A percentile compares a stretch with the other conserved stretches of the same genome.
Conservation (phyloP, 2,888 invertebrate species). For the Prosapia bicincta region DNA sequence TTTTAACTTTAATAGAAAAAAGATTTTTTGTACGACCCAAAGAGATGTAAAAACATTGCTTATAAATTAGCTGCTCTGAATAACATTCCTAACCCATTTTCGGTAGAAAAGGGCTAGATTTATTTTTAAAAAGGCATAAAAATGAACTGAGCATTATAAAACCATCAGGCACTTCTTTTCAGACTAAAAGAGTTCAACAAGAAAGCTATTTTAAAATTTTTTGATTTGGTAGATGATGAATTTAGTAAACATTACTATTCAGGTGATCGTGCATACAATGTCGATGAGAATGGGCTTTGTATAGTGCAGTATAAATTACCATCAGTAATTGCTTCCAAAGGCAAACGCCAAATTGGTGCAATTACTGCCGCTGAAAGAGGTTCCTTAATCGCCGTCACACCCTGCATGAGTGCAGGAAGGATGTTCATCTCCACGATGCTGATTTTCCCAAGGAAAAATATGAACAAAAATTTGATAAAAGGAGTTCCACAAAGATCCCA, state of each 20-base stretch:
- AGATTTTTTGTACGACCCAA: conserved; percentile 25
- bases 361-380: background rate
- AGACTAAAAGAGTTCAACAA: background rate
- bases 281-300: background rate
- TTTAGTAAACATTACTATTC: conserved; percentile 33
- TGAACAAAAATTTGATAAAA: background rate
- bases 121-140: background rate
- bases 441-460: background rate
- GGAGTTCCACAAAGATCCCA: background rate
- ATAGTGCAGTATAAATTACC: conserved; percentile 29
- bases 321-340: background rate
- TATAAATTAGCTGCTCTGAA: conserved; percentile 27
- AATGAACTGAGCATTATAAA: background rate
- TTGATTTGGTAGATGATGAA: background rate
- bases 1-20: too few relatives aligned
- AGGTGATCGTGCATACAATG: background rate
- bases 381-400: background rate
- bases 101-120: conserved; percentile 25
- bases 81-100: conserved; percentile 32
- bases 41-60: conserved; percentile 31
- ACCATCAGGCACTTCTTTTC: too few relatives aligned
- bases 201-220: background rate
- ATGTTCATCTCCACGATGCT: background rate
- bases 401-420: background rate
- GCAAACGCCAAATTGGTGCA: background rate